Conservation (phyloP, 2,113 vertebrate genomes). For the Myocastor coypus region DNA sequence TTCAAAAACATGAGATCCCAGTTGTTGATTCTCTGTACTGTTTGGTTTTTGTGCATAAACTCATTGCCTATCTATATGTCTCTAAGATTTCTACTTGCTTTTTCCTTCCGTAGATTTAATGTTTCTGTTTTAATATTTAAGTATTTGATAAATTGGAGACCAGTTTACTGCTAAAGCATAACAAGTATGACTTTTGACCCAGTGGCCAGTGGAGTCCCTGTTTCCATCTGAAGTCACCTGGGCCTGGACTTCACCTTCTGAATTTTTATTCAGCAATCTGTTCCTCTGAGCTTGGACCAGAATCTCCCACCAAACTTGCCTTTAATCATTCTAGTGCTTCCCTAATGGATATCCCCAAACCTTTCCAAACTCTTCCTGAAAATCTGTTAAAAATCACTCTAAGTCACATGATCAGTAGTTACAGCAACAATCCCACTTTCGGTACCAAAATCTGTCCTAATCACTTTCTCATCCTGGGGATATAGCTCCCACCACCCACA, state of each 20-base stretch:
- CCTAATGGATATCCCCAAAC: background rate
- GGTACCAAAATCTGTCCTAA: background rate
- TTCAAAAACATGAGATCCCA: too few relatives aligned
- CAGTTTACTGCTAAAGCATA: background rate
- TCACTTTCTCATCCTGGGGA: background rate
- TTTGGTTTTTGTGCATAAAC: too few relatives aligned
- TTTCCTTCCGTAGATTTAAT: too few relatives aligned
- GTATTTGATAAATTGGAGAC: too few relatives aligned
- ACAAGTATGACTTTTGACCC: background rate
- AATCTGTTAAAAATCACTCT: background rate
- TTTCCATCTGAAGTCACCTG: background rate
- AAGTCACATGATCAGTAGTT: background rate
- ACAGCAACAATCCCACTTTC: background rate
- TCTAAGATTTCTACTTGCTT: too few relatives aligned
- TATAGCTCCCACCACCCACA: background rate
- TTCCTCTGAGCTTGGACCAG: background rate
- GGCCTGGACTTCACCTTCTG: background rate
- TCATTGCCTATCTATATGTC: too few relatives aligned
- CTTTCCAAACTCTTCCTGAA: background rate
- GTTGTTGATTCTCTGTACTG: too few relatives aligned
- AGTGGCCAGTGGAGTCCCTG: background rate
- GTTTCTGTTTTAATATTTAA: too few relatives aligned
- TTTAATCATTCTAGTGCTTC: background rate
- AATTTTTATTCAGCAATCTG: background rate
- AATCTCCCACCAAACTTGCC: background rate